phyloP scores from a whole-genome alignment of 2,888 invertebrate genomes.

The Ochropacha duplaris region DNA sequence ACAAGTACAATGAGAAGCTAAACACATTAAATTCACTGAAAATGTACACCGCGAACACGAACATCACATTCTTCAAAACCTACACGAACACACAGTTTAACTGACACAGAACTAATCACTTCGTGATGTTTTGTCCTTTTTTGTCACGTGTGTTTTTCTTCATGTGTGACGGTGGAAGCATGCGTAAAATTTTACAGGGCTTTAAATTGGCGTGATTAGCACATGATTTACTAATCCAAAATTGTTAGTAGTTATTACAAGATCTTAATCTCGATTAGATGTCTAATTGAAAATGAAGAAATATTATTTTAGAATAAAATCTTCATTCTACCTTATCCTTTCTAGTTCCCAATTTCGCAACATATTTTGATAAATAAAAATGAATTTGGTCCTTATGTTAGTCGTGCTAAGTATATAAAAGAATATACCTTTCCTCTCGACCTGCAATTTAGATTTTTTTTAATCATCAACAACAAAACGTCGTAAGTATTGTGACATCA shows the following conservation, averaged over 20 bases:
- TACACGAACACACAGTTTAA: background rate
- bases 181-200: conserved; percentile 12
- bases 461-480: too few relatives aligned
- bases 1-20: too few relatives aligned
- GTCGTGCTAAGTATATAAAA: too few relatives aligned
- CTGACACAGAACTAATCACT: conserved; percentile 13
- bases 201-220: background rate
- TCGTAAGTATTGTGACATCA: background rate
- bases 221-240: background rate
- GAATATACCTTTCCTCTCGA: too few relatives aligned
- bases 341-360: too few relatives aligned
- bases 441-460: too few relatives aligned
- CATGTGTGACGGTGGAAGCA: conserved; percentile 16
- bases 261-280: too few relatives aligned
- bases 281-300: too few relatives aligned
- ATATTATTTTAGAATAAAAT: too few relatives aligned
- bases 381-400: too few relatives aligned
- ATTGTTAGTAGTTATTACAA: background rate
- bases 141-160: conserved; percentile 11
- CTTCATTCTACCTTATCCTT: too few relatives aligned
- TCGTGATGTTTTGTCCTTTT: conserved; percentile 22
- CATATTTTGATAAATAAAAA: too few relatives aligned
- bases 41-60: background rate
- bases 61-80: background rate
- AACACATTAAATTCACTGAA: background rate